phyloP scores from a whole-genome alignment of 1,140 invertebrate genomes.

The Saxidomus purpurata region DNA sequence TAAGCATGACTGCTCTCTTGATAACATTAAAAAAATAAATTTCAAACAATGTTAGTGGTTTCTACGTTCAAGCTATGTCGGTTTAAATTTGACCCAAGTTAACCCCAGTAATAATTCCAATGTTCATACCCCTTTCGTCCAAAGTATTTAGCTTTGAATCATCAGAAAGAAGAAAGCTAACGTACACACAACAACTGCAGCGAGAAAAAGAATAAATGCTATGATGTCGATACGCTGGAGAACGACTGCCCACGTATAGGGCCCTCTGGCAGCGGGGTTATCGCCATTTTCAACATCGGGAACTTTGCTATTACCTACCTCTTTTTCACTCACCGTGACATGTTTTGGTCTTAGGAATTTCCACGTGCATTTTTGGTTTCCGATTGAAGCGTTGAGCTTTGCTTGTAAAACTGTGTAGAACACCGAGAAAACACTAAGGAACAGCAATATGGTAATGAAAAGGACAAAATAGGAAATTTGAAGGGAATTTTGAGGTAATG shows the following conservation, averaged over 20 bases:
- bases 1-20: too few species aligned
- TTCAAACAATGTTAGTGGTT: too few species aligned
- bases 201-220: neutral
- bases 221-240: constrained; percentile 2
- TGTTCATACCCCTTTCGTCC: too few species aligned
- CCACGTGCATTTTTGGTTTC: neutral
- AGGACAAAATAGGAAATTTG: constrained; percentile 47
- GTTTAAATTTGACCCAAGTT: too few species aligned
- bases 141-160: neutral
- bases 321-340: too few species aligned
- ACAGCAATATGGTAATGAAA: constrained; percentile 24
- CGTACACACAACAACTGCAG: neutral
- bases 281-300: too few species aligned
- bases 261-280: too few species aligned
- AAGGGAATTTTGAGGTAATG: constrained; percentile 43
- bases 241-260: neutral
- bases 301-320: too few species aligned
- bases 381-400: neutral
- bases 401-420: constrained; percentile 42
- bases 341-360: too few species aligned
- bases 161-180: constrained; percentile 6
- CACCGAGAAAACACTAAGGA: constrained; percentile 40
- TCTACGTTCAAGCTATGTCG: too few species aligned
- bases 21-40: too few species aligned
- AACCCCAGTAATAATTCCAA: too few species aligned